Evolutionary conservation across 2,797 vertebrate genomes (phyloP).

Genomic region (Lacerta agilis): DNA sequence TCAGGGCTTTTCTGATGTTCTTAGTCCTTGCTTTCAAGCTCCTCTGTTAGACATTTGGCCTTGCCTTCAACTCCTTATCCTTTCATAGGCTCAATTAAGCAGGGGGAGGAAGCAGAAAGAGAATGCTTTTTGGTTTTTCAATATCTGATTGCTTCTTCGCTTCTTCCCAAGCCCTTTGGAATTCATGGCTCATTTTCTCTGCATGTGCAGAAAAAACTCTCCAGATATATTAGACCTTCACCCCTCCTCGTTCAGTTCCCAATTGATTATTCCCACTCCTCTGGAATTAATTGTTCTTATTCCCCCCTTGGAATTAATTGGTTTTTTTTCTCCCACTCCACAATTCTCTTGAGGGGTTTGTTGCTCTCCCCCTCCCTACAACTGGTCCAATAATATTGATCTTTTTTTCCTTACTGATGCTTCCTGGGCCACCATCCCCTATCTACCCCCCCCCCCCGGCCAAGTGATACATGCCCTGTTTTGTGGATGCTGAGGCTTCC

Average conservation of each 20-base stretch:
- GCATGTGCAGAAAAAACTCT: neutral
- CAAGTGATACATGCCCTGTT: too few relatives aligned
- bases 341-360: neutral
- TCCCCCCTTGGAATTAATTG: neutral
- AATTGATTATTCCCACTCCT: neutral
- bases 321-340: neutral
- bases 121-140: neutral
- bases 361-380: neutral
- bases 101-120: neutral
- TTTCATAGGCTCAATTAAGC: neutral
- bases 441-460: neutral
- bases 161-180: neutral
- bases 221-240: neutral
- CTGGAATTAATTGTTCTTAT: neutral
- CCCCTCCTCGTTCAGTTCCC: neutral
- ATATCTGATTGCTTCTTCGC: neutral
- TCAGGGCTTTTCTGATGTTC: too few relatives aligned
- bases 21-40: neutral
- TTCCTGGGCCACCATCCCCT: neutral
- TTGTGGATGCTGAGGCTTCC: too few relatives aligned
- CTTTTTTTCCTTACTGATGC: neutral
- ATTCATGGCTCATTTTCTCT: neutral
- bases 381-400: neutral
- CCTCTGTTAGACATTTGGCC: neutral
- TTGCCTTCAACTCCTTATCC: neutral